Evolutionary conservation across 2,888 invertebrate genomes (phyloP).

Genomic region (Ormyrus labotus): DNA sequence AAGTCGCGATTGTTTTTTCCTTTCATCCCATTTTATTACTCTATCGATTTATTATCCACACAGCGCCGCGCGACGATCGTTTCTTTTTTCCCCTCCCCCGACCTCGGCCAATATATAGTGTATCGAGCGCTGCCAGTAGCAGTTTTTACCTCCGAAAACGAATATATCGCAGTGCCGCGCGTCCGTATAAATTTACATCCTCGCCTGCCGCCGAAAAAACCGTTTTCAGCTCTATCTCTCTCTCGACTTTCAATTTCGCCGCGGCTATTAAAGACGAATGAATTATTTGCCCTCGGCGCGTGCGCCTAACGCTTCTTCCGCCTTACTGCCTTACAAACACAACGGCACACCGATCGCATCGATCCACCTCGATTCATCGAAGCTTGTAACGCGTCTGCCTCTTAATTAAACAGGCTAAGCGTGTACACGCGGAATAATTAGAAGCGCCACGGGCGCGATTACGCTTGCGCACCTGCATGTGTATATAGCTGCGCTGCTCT

Average conservation of each 20-base stretch:
- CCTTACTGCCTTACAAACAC: not conserved
- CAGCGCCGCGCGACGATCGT: not conserved
- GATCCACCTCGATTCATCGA: slow-evolving; percentile 61
- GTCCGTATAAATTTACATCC: slow-evolving; percentile 19
- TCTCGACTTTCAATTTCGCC: slow-evolving; percentile 38
- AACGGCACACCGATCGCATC: slow-evolving; percentile 27
- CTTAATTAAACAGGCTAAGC: slow-evolving; percentile 66
- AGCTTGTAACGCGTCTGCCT: slow-evolving; percentile 61
- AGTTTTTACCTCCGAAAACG: slow-evolving; percentile 29
- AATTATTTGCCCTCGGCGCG: slow-evolving; percentile 55
- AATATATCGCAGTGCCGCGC: slow-evolving; percentile 1
- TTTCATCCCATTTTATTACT: slow-evolving; percentile 22
- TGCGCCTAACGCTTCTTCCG: not conserved
- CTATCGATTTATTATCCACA: slow-evolving; percentile 21
- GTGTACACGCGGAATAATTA: slow-evolving; percentile 61
- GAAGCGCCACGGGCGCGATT: slow-evolving; percentile 32
- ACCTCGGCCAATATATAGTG: not conserved
- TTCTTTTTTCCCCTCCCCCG: slow-evolving; percentile 1
- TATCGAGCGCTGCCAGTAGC: slow-evolving; percentile 1
- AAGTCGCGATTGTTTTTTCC: not conserved
- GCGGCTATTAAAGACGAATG: slow-evolving; percentile 44
- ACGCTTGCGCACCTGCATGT: slow-evolving; percentile 16
- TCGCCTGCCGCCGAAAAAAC: slow-evolving; percentile 5
- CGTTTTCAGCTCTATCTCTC: not conserved
- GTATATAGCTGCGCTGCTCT: too few relatives aligned